Conservation (phyloP, 1,140 invertebrate genomes). For the Pomphorhynchus laevis region DNA sequence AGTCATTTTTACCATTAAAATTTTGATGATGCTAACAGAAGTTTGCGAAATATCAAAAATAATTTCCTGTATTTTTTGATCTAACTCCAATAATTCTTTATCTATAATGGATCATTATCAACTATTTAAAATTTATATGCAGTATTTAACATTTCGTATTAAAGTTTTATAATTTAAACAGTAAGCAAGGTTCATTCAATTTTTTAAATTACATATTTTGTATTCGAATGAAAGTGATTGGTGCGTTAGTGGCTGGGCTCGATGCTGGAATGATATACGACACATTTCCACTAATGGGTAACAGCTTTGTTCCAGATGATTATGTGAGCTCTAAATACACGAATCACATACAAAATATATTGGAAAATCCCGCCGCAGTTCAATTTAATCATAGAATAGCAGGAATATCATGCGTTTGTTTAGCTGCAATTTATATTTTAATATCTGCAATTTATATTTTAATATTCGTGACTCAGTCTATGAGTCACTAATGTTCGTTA, state of each 20-base stretch:
- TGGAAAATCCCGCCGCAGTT: constrained; percentile 79
- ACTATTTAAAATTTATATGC: no score
- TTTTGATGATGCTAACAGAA: no score
- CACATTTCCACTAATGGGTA: constrained; percentile 85
- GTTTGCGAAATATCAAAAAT: no score
- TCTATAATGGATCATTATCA: neutral
- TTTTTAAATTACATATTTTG: neutral
- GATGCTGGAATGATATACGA: constrained; percentile 91
- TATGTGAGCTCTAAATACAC: constrained; percentile 35
- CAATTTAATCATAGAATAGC: constrained; percentile 63
- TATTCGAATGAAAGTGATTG: neutral
- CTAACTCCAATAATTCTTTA: neutral
- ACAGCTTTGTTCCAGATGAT: constrained; percentile 66
- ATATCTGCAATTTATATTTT: no score
- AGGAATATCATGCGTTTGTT: no score
- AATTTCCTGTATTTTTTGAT: neutral
- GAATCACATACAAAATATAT: constrained; percentile 45
- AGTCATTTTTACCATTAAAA: no score
- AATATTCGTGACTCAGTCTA: no score
- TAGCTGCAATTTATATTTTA: no score
- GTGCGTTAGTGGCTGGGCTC: constrained; percentile 81
- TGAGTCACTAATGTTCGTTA: no score
- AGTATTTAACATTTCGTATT: neutral
- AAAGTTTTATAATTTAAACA: constrained; percentile 1
- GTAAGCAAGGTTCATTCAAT: neutral